Percentiles rank a stretch among this genome's conserved stretches.
Evolutionary conservation across 1,140 invertebrate genomes (phyloP).

Genomic region (Drosophila ercepeae): DNA sequence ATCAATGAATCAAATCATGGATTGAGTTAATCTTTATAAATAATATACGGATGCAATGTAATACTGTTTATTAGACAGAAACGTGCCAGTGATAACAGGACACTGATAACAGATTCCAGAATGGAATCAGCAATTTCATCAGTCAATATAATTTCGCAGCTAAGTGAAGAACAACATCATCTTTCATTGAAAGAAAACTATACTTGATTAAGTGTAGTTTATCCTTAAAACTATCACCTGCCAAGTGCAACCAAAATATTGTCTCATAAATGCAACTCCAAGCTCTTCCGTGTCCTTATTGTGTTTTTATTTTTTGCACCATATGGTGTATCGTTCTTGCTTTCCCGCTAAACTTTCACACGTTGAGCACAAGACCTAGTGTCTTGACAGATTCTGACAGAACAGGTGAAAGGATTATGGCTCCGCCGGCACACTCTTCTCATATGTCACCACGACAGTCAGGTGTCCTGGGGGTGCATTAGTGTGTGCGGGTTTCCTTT

Average conservation of each 20-base stretch:
- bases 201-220: too few relatives aligned
- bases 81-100: background rate
- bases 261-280: background rate
- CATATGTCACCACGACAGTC: slow-evolving; percentile 20
- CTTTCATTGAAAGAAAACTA: background rate
- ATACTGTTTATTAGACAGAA: background rate
- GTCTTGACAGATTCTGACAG: slow-evolving; percentile 24
- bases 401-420: slow-evolving; percentile 37
- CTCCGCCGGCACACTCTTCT: slow-evolving; percentile 15
- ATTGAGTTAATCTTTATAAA: background rate
- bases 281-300: slow-evolving; percentile 10
- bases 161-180: background rate
- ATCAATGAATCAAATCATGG: background rate
- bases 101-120: background rate
- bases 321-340: slow-evolving; percentile 5
- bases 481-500: slow-evolving; percentile 25
- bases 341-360: slow-evolving; percentile 4
- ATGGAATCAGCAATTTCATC: background rate
- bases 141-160: background rate
- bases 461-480: slow-evolving; percentile 18
- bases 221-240: too few relatives aligned
- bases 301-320: slow-evolving; percentile 11
- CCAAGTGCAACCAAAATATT: too few relatives aligned
- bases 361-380: slow-evolving; percentile 8
- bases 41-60: background rate